phyloP scores from a whole-genome alignment of 2,113 vertebrate genomes.

The Hippocampus abdominalis region DNA sequence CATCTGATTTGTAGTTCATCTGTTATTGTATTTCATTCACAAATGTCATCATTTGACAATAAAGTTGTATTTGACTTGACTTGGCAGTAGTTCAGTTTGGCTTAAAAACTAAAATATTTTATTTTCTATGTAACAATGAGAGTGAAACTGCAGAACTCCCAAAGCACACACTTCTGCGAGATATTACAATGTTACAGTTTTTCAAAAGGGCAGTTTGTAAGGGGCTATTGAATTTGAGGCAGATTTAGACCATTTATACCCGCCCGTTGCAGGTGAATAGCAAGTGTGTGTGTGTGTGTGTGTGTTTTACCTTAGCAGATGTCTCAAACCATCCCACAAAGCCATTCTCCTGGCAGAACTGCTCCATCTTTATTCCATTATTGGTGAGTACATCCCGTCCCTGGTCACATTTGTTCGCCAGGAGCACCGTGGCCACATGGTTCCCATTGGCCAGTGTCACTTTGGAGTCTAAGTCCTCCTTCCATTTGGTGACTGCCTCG shows the following conservation, averaged over 20 bases:
- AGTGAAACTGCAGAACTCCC: no score
- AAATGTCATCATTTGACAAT: no score
- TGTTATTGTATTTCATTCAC: no score
- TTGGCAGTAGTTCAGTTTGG: no score
- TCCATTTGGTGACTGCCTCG: conserved; percentile 79
- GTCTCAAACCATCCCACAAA: conserved; percentile 79
- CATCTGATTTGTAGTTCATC: no score
- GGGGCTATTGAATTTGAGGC: neutral
- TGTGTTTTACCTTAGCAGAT: conserved; percentile 78
- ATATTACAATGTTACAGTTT: neutral
- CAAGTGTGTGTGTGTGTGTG: neutral
- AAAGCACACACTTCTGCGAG: no score
- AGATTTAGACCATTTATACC: neutral
- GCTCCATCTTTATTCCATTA: conserved; percentile 74
- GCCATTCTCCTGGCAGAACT: conserved; percentile 77
- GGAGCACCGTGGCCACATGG: conserved; percentile 72
- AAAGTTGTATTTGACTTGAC: no score
- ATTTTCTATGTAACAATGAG: no score
- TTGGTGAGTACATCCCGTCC: conserved; percentile 67
- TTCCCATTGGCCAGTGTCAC: conserved; percentile 76
- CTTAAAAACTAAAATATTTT: no score
- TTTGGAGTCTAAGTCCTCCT: conserved; percentile 82
- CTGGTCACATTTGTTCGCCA: conserved; percentile 82
- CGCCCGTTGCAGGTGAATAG: neutral
- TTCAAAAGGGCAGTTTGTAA: neutral